Evolutionary conservation across 2,888 invertebrate species (phyloP).

Genomic region (Oeneis ivallda): DNA sequence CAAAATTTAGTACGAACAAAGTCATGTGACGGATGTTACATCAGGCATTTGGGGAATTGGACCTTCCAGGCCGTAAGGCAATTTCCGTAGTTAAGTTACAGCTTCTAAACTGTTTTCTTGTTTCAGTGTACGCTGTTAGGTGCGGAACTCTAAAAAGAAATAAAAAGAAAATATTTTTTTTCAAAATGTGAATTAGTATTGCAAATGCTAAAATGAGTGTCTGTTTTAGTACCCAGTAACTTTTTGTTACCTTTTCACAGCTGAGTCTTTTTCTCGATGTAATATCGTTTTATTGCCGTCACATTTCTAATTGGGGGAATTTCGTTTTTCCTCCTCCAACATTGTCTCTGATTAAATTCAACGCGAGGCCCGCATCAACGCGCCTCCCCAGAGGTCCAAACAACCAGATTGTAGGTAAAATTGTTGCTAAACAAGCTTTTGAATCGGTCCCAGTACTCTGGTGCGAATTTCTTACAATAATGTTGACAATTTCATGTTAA

Average conservation of each 20-base stretch:
- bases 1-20: too few relatives aligned
- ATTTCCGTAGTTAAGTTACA: too few relatives aligned
- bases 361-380: slow-evolving; percentile 13
- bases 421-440: slow-evolving; percentile 24
- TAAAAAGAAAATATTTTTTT: too few relatives aligned
- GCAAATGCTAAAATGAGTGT: background rate
- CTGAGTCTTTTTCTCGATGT: background rate
- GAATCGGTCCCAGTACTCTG: slow-evolving; percentile 18
- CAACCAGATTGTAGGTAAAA: slow-evolving; percentile 25
- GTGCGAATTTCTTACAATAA: slow-evolving; percentile 11
- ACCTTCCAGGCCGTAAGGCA: too few relatives aligned
- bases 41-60: too few relatives aligned
- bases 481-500: slow-evolving; percentile 13
- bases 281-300: slow-evolving; percentile 19
- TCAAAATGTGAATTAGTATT: background rate
- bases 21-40: too few relatives aligned
- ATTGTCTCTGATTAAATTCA: slow-evolving; percentile 30
- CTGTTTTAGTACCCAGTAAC: too few relatives aligned
- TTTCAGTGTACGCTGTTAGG: too few relatives aligned
- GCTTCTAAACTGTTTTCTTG: too few relatives aligned
- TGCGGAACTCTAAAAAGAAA: too few relatives aligned
- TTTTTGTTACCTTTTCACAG: background rate
- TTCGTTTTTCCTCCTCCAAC: slow-evolving; percentile 14
- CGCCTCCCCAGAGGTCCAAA: slow-evolving; percentile 14
- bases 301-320: slow-evolving; percentile 14